Percentiles rank a stretch among this genome's conserved stretches.
Conservation (phyloP, 1,140 invertebrate species). For the Drosophila chauvacae region DNA sequence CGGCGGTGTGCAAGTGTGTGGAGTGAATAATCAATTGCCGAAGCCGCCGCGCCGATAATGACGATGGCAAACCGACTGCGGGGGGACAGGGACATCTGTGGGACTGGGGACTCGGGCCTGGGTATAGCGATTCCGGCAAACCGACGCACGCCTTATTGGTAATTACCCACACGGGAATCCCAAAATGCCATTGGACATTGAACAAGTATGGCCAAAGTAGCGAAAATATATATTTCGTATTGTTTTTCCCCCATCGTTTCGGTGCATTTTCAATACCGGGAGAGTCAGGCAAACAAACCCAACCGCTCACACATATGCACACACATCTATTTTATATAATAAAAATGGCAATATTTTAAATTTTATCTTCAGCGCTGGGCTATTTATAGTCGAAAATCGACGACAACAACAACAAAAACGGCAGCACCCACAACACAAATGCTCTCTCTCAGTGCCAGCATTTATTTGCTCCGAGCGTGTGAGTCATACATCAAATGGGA, state of each 20-base stretch:
- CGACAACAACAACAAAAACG: conserved; percentile 9
- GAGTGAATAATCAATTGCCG: conserved; percentile 78
- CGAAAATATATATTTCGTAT: conserved; percentile 39
- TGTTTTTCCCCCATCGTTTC: conserved; percentile 45
- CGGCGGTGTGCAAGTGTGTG: conserved; percentile 27
- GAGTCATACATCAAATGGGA: conserved; percentile 45
- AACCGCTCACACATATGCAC: background rate
- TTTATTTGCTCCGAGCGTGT: conserved; percentile 22
- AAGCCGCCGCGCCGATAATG: conserved; percentile 33
- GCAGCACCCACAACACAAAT: conserved; percentile 43
- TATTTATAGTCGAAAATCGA: conserved; percentile 61
- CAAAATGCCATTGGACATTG: conserved; percentile 64
- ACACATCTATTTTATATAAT: conserved; percentile 51
- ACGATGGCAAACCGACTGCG: conserved; percentile 36
- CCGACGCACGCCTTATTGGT: conserved; percentile 55
- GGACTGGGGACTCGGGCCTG: conserved; percentile 1
- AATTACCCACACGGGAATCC: conserved; percentile 79
- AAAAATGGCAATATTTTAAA: conserved; percentile 64
- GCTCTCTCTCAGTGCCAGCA: conserved; percentile 14
- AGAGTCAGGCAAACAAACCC: conserved; percentile 2
- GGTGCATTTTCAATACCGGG: conserved; percentile 31
- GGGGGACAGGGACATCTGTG: background rate
- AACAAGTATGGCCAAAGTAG: conserved; percentile 26
- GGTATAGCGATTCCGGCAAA: conserved; percentile 29
- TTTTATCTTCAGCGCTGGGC: conserved; percentile 61